Evolutionary conservation across 2,888 invertebrate species (phyloP).

Genomic region (Anthophora plumipes): DNA sequence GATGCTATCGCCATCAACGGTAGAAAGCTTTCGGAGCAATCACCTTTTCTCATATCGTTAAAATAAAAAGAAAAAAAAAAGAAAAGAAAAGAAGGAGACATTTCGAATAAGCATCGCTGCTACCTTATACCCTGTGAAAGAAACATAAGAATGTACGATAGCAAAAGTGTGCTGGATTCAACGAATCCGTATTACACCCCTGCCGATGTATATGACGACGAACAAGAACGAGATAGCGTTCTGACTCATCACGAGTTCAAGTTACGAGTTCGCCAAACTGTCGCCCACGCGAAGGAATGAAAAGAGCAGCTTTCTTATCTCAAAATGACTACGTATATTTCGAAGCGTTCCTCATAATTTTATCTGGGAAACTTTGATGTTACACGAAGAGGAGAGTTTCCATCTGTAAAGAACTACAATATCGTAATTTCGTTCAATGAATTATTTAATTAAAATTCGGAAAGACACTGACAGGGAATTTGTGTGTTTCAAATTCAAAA

Average conservation of each 20-base stretch:
- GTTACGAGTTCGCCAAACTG: conserved; percentile 38
- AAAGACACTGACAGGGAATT: too few relatives aligned
- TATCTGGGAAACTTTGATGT: background rate
- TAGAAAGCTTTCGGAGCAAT: background rate
- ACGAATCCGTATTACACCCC: conserved; percentile 10
- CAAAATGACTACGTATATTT: conserved; percentile 11
- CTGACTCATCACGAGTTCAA: conserved; percentile 11
- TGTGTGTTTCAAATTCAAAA: background rate
- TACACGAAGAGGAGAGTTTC: background rate
- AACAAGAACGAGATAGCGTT: conserved; percentile 19
- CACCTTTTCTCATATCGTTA: background rate
- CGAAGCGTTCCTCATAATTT: background rate
- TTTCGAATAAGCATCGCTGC: background rate
- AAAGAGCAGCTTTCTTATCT: conserved; percentile 36
- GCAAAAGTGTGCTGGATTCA: conserved; percentile 14
- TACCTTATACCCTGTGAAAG: background rate
- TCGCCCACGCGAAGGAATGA: conserved; percentile 26
- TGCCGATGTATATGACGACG: conserved; percentile 5
- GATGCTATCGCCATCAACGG: background rate
- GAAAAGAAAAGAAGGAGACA: background rate
- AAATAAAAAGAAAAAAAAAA: background rate
- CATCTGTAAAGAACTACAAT: too few relatives aligned
- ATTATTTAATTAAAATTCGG: background rate
- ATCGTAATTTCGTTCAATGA: background rate
- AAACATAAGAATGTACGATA: conserved; percentile 16